A percentile compares a stretch with the other conserved stretches of the same genome.
phyloP scores from a whole-genome alignment of 2,888 invertebrate species.

The Neoaliturus tenellus region DNA sequence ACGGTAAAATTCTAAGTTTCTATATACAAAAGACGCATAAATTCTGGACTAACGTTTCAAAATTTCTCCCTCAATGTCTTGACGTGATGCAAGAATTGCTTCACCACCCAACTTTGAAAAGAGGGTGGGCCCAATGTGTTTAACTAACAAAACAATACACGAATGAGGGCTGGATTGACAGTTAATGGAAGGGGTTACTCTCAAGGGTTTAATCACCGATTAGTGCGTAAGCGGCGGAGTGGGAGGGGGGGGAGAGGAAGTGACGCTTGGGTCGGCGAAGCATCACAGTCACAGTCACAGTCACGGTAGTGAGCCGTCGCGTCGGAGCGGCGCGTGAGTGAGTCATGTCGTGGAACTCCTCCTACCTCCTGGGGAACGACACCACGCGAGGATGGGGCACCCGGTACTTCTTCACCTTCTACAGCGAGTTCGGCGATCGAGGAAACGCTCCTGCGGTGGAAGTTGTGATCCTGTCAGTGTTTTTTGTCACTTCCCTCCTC shows the following conservation, averaged over 20 bases:
- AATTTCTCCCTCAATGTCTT: not conserved
- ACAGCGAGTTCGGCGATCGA: constrained; percentile 74
- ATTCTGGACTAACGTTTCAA: too few relatives aligned
- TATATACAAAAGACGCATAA: too few relatives aligned
- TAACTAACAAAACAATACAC: not conserved
- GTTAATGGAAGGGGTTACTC: constrained; percentile 1
- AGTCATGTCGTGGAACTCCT: constrained; percentile 70
- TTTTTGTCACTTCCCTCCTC: constrained; percentile 73
- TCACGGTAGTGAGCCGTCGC: not conserved
- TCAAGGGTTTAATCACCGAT: constrained; percentile 28
- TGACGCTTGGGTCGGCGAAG: constrained; percentile 2
- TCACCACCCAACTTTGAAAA: not conserved
- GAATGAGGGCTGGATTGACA: not conserved
- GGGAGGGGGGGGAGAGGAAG: not conserved
- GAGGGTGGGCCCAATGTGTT: not conserved
- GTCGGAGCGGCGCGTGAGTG: not conserved
- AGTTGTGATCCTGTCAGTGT: constrained; percentile 72
- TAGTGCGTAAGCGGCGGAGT: not conserved
- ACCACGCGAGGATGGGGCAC: constrained; percentile 74
- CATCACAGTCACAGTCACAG: not conserved
- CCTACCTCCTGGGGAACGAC: constrained; percentile 75
- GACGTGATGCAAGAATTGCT: not conserved
- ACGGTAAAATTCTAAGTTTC: too few relatives aligned
- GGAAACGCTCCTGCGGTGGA: constrained; percentile 71
- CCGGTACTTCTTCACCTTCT: constrained; percentile 76